Percentiles rank a stretch among this genome's conserved stretches.
These are phyloP conservation scores for Sericinus montela DNA, from an alignment of 2,888 invertebrate species.

Conservation along the genomic window DNA sequence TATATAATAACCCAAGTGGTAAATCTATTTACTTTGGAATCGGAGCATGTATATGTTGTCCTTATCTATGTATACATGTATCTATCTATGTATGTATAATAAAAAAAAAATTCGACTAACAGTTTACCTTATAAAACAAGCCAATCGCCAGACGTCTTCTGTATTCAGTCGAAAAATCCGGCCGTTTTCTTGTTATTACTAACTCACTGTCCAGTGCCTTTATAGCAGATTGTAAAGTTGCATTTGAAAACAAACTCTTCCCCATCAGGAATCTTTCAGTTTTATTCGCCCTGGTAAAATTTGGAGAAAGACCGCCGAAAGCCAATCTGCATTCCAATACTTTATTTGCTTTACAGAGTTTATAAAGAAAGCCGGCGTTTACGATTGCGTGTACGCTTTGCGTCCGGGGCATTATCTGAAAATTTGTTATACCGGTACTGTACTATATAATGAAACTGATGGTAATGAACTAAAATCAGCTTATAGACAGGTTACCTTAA, in stretches of 20 bases:
- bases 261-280: constrained; percentile 66
- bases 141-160: constrained; percentile 78
- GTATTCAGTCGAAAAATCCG: constrained; percentile 78
- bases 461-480: background rate
- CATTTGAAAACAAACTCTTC: constrained; percentile 50
- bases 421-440: too few species aligned
- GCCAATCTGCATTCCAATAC: constrained; percentile 66
- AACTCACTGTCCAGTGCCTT: constrained; percentile 39
- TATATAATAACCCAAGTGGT: too few species aligned
- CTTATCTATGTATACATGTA: too few species aligned
- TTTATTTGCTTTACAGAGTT: constrained; percentile 36
- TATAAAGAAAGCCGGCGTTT: constrained; percentile 84
- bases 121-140: constrained; percentile 82
- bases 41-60: too few species aligned
- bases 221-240: constrained; percentile 53
- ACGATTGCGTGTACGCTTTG: constrained; percentile 87
- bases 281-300: constrained; percentile 53
- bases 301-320: constrained; percentile 72
- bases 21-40: too few species aligned
- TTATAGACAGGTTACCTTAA: constrained; percentile 66
- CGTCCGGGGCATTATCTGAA: constrained; percentile 84
- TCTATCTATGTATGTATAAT: too few species aligned
- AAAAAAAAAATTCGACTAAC: too few species aligned
- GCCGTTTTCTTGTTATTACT: constrained; percentile 46
- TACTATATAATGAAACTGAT: too few species aligned